A percentile compares a stretch with the other conserved stretches of the same genome.
Conservation (phyloP, 1,140 invertebrate species). For the Caenorhabditis remanei region DNA sequence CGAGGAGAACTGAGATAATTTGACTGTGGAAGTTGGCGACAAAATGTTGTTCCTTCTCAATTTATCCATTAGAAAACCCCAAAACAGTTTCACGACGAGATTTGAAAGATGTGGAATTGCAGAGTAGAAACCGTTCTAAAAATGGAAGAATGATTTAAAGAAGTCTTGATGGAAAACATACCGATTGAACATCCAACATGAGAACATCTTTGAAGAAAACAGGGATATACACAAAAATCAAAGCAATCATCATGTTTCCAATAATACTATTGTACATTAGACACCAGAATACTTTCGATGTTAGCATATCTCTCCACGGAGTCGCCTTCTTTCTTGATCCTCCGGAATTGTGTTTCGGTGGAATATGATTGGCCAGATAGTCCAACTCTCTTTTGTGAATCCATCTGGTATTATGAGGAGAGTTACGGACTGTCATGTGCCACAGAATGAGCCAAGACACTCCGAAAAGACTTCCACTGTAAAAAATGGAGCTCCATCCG, state of each 20-base stretch:
- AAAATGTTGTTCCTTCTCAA: constrained; percentile 19
- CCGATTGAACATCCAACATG: constrained; percentile 57
- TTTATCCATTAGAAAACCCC: constrained; percentile 60
- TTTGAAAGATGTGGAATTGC: constrained; percentile 60
- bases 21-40: constrained; percentile 28
- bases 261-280: constrained; percentile 26
- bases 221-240: constrained; percentile 61
- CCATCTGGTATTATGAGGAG: constrained; percentile 54
- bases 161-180: neutral
- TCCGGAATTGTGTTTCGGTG: neutral
- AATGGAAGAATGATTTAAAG: neutral
- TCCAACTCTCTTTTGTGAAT: constrained; percentile 49
- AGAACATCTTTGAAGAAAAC: constrained; percentile 62
- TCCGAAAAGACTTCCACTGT: constrained; percentile 53
- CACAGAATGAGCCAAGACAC: constrained; percentile 51
- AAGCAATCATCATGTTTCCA: constrained; percentile 57
- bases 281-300: constrained; percentile 5
- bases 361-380: constrained; percentile 55
- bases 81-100: constrained; percentile 43
- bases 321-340: neutral
- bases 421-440: constrained; percentile 51
- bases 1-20: constrained; percentile 46
- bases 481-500: constrained; percentile 58
- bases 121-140: constrained; percentile 58
- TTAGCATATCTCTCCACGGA: constrained; percentile 48